Evolutionary conservation across 2,113 vertebrate genomes (phyloP), one percentile per base, ranked within the genome.

Genomic region (human (Homo sapiens)): DNA sequence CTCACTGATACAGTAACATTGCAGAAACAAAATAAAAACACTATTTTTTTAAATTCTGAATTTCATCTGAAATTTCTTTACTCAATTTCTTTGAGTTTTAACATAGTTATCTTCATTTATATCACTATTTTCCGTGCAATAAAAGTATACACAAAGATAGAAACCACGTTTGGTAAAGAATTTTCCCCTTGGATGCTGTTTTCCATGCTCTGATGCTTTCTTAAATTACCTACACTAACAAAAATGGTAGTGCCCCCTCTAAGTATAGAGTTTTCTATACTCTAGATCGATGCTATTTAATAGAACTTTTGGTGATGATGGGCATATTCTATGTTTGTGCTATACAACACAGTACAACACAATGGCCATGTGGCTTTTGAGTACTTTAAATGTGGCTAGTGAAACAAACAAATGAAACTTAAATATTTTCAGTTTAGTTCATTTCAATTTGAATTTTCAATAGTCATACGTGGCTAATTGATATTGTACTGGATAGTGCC

Each of bases 361-460:
- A 66, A 4, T 68, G 87, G 27, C 25, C 61, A 89, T 22, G 17
- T 32, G n/a, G n/a, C 57, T 66, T 94, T 83, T 79, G 59, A 95
- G 45, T n/a, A 61, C 45, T 89, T 78, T 57, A 61, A 89, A 61
- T 68, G 55, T 80, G 25, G 30, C 64, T 55, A 90, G 5, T 38
- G 64, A 79, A 93, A 78, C 17, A 93, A 76, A 95, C 3, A 7
- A 68, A 50, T 4, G 79, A 50, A 59, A 52, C 40, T 88, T 78
- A 1, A 52, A n/a, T 76, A 11, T 83, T 70, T 75, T 38, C 43
- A 52, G 30, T 85, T 66, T 78, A 68, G 68, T 89, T 93, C 20
- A 73, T 76, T 96, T 96, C 23, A 0, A 72, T 89, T 95, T 87
- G 86, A 70, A 81, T 61, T 90, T 86, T 75, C 76, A 45, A 25